These are phyloP conservation scores for Lepas anatifera DNA, from an alignment of 2,888 invertebrate genomes.

Conservation along the genomic window DNA sequence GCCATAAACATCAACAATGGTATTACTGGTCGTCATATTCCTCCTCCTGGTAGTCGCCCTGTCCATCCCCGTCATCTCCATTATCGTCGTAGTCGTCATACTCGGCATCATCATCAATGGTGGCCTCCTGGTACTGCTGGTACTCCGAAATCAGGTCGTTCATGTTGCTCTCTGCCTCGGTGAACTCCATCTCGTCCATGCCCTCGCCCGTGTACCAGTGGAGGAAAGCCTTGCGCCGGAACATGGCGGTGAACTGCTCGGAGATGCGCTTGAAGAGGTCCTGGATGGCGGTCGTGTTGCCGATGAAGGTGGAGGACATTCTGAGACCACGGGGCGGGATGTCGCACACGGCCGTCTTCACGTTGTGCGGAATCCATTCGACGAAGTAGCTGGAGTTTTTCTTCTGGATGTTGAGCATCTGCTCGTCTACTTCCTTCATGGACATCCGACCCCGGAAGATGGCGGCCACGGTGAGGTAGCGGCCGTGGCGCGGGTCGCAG, in stretches of 20 bases:
- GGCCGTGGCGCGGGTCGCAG: constrained; percentile 44
- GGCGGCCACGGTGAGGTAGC: constrained; percentile 47
- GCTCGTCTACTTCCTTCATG: constrained; percentile 61
- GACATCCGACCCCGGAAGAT: constrained; percentile 44
- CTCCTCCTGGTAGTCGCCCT: too few relatives aligned
- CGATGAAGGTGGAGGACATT: constrained; percentile 81
- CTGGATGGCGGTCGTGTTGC: constrained; percentile 75
- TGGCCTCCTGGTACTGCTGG: constrained; percentile 24
- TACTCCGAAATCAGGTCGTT: constrained; percentile 24
- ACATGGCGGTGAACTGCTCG: constrained; percentile 33
- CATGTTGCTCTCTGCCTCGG: constrained; percentile 24
- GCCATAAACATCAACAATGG: too few relatives aligned
- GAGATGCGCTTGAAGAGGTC: constrained; percentile 58
- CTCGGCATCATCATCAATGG: constrained; percentile 10
- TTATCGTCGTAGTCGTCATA: neutral
- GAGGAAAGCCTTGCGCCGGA: constrained; percentile 24
- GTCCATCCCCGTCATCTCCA: too few relatives aligned
- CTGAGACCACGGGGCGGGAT: constrained; percentile 57
- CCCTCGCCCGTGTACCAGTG: constrained; percentile 25
- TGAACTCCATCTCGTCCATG: constrained; percentile 25
- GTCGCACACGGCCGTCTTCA: constrained; percentile 67
- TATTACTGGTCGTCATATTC: too few relatives aligned
- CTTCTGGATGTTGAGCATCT: constrained; percentile 63
- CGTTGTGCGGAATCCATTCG: constrained; percentile 70
- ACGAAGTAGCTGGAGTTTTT: constrained; percentile 68